Evolutionary conservation across 1,140 invertebrate genomes (phyloP).

Genomic region (Brachionus calyciflorus): DNA sequence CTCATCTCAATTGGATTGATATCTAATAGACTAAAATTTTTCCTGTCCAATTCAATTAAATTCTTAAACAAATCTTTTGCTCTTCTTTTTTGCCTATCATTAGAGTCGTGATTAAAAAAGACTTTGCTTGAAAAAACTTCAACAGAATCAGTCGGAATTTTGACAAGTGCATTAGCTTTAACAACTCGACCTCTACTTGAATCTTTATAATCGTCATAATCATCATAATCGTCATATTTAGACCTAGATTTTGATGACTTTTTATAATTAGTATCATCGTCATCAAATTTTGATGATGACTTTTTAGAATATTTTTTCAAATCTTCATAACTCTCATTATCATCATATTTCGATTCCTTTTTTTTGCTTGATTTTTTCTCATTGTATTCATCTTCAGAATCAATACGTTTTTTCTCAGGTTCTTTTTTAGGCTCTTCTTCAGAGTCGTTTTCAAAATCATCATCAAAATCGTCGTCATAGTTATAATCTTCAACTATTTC

Average conservation of each 20-base stretch:
- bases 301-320: too few relatives aligned
- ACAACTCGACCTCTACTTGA: background rate
- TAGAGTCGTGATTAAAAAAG: slow-evolving; percentile 41
- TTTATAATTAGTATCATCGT: background rate
- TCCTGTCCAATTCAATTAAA: slow-evolving; percentile 36
- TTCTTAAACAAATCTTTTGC: slow-evolving; percentile 35
- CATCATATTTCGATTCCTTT: background rate
- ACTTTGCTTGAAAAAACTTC: slow-evolving; percentile 43
- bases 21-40: slow-evolving; percentile 32
- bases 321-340: too few relatives aligned
- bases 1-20: slow-evolving; percentile 40
- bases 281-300: background rate
- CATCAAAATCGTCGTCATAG: slow-evolving; percentile 35
- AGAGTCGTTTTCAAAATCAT: slow-evolving; percentile 1
- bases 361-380: background rate
- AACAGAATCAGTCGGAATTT: slow-evolving; percentile 37
- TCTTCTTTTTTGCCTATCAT: slow-evolving; percentile 17
- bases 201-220: slow-evolving; percentile 27
- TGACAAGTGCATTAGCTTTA: slow-evolving; percentile 33
- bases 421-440: background rate
- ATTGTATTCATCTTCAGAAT: background rate
- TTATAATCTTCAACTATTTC: slow-evolving; percentile 1
- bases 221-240: slow-evolving; percentile 14
- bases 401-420: background rate
- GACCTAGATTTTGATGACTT: background rate